phyloP scores from a whole-genome alignment of 2,888 invertebrate genomes.

The Oxytorus armatus region DNA sequence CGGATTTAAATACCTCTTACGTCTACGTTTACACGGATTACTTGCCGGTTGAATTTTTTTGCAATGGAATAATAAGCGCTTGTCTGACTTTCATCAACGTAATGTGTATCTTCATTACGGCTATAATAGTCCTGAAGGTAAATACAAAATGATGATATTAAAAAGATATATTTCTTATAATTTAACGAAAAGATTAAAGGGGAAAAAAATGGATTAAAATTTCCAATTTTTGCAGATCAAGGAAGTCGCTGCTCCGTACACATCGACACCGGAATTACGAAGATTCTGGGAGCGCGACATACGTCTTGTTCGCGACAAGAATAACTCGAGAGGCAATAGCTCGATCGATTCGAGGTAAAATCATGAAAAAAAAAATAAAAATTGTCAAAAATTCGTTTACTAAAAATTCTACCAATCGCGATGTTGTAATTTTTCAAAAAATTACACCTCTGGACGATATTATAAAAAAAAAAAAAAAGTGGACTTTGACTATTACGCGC shows the following conservation, averaged over 20 bases:
- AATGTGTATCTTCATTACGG: constrained; percentile 92
- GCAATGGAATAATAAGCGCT: constrained; percentile 92
- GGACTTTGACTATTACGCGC: too few species aligned
- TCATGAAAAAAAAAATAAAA: not conserved
- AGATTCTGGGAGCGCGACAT: constrained; percentile 92
- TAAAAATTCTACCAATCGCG: not conserved
- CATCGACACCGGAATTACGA: constrained; percentile 90
- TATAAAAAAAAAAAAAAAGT: too few species aligned
- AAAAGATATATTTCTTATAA: not conserved
- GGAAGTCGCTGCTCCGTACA: constrained; percentile 93
- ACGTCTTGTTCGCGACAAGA: constrained; percentile 88
- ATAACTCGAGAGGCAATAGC: constrained; percentile 79
- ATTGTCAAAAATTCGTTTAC: not conserved
- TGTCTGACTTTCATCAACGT: constrained; percentile 93
- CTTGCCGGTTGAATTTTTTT: constrained; percentile 90
- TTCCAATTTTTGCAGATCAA: constrained; percentile 87
- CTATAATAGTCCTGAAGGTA: constrained; percentile 91
- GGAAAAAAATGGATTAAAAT: not conserved
- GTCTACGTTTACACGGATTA: constrained; percentile 90
- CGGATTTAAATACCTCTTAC: constrained; percentile 87
- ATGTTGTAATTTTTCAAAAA: not conserved
- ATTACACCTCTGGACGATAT: too few species aligned
- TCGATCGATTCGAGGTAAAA: constrained; percentile 79
- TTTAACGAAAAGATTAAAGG: too few species aligned
- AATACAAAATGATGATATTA: constrained; percentile 20